phyloP scores from a whole-genome alignment of 2,113 vertebrate species.

The Larimichthys polyactis region DNA sequence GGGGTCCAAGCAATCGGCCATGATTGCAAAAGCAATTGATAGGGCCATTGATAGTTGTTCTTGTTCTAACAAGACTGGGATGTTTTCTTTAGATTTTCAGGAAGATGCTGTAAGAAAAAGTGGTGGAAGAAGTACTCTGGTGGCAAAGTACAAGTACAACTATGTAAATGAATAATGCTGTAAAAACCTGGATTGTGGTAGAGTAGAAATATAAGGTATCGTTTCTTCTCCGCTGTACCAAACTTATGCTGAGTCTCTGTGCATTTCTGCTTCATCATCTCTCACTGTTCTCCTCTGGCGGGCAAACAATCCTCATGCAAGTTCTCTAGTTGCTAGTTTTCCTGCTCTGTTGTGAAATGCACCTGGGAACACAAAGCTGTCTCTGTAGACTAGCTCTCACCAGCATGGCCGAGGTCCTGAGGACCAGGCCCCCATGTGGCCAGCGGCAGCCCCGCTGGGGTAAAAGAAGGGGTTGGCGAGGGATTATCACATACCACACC shows the following conservation, averaged over 20 bases:
- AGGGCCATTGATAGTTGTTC: too few species aligned
- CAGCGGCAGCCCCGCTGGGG: constrained; percentile 4
- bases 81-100: constrained; percentile 31
- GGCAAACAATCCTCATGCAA: constrained; percentile 16
- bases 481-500: constrained; percentile 78
- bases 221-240: neutral
- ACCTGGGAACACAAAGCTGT: constrained; percentile 69
- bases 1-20: too few species aligned
- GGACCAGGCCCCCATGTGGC: constrained; percentile 42
- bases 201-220: too few species aligned
- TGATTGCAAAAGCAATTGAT: too few species aligned
- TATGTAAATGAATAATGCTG: too few species aligned
- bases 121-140: neutral
- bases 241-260: neutral
- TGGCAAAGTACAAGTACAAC: neutral
- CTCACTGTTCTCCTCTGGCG: neutral
- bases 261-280: neutral
- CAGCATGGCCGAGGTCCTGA: neutral
- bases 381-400: constrained; percentile 57
- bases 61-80: neutral
- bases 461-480: constrained; percentile 49
- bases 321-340: constrained; percentile 69
- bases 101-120: constrained; percentile 10
- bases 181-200: too few species aligned
- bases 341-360: constrained; percentile 74